phyloP scores from a whole-genome alignment of 2,888 invertebrate species.

The Lithophane socia region DNA sequence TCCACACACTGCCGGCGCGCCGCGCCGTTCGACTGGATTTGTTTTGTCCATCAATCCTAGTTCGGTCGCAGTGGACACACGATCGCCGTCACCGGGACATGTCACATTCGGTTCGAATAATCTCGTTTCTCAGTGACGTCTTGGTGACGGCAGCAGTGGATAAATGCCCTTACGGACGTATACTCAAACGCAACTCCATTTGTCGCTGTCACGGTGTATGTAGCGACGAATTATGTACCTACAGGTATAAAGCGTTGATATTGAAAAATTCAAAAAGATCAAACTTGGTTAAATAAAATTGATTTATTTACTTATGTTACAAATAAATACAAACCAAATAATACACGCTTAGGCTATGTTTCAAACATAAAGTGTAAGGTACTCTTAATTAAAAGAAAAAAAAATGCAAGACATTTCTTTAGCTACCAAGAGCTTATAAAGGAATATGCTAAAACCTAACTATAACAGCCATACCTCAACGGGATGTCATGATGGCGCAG shows the following conservation, averaged over 20 bases:
- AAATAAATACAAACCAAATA: conserved; percentile 65
- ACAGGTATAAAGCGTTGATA: not conserved
- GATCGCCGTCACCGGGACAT: too few relatives aligned
- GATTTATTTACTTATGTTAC: conserved; percentile 69
- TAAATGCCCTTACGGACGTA: too few relatives aligned
- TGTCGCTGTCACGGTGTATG: not conserved
- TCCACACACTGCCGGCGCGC: too few relatives aligned
- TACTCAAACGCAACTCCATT: not conserved
- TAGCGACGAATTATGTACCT: not conserved
- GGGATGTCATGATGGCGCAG: too few relatives aligned
- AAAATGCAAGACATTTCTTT: conserved; percentile 8
- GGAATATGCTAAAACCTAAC: not conserved
- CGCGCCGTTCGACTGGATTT: too few relatives aligned
- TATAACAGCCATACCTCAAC: not conserved
- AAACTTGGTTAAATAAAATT: conserved; percentile 40
- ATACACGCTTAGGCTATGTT: conserved; percentile 37
- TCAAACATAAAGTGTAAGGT: conserved; percentile 26
- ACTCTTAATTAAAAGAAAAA: conserved; percentile 9
- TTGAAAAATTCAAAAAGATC: not conserved
- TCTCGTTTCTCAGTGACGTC: too few relatives aligned
- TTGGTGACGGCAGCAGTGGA: too few relatives aligned
- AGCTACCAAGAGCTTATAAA: conserved; percentile 17
- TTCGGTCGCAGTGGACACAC: too few relatives aligned
- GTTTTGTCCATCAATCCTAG: too few relatives aligned
- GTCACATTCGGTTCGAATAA: too few relatives aligned